Conservation (phyloP, 2,113 vertebrate species). For the Phrynosoma platyrhinos region DNA sequence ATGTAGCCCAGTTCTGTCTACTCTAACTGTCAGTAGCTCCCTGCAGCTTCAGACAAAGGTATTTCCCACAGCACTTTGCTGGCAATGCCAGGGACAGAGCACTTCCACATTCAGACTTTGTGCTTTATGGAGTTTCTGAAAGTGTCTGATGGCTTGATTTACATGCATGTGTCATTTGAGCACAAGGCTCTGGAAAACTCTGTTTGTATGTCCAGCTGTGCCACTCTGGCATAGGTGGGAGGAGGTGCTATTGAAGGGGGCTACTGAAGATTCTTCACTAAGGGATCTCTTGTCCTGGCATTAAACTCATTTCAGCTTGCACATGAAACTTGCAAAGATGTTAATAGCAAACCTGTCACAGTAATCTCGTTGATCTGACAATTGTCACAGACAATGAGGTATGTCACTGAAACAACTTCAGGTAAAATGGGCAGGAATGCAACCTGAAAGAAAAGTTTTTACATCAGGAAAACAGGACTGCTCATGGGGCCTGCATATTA, state of each 20-base stretch:
- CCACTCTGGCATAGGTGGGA: too few relatives aligned
- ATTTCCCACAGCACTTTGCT: not conserved
- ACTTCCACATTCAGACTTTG: not conserved
- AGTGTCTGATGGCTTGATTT: not conserved
- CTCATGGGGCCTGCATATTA: not conserved
- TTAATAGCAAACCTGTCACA: constrained; percentile 81
- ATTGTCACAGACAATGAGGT: constrained; percentile 88
- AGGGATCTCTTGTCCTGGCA: not conserved
- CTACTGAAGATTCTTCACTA: not conserved
- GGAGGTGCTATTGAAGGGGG: not conserved
- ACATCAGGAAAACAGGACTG: not conserved
- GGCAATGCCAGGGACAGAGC: too few relatives aligned
- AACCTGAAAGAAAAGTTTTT: constrained; percentile 77
- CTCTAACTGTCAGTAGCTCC: not conserved
- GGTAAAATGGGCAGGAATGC: constrained; percentile 85
- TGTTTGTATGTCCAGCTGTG: not conserved
- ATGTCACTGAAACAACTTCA: constrained; percentile 76
- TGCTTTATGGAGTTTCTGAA: not conserved
- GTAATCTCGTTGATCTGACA: constrained; percentile 86
- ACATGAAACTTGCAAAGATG: not conserved
- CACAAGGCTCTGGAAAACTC: not conserved
- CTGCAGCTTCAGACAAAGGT: not conserved
- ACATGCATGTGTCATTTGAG: not conserved
- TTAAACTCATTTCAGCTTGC: not conserved
- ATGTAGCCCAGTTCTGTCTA: not conserved